These are phyloP conservation scores for Alectura lathami DNA, from an alignment of 2,113 vertebrate genomes.

Conservation along the genomic window DNA sequence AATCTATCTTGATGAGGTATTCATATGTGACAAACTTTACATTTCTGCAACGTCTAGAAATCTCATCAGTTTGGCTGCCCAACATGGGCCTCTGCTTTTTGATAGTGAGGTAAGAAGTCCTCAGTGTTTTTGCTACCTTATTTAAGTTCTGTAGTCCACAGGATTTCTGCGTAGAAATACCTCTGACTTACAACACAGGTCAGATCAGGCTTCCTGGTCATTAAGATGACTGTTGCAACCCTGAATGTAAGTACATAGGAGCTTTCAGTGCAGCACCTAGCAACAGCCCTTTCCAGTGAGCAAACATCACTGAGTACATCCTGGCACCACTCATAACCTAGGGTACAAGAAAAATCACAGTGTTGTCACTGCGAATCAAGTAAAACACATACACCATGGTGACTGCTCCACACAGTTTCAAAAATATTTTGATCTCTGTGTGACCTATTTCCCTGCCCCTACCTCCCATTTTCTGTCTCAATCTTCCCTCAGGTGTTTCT, in stretches of 20 bases:
- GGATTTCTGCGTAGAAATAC: neutral
- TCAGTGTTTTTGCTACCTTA: neutral
- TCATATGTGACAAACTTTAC: neutral
- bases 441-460: neutral
- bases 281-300: neutral
- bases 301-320: neutral
- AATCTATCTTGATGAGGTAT: neutral
- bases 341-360: neutral
- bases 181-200: neutral
- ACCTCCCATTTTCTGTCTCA: neutral
- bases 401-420: neutral
- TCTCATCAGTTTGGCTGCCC: neutral
- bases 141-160: neutral
- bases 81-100: neutral
- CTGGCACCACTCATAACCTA: neutral
- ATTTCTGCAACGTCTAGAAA: neutral
- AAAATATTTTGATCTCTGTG: neutral
- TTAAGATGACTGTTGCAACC: neutral
- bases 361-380: neutral
- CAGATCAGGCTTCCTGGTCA: neutral
- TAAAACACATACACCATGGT: accelerated
- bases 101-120: neutral
- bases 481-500: conserved; percentile 82
- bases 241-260: neutral
- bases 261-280: neutral